phyloP scores from a whole-genome alignment of 1,140 invertebrate genomes.

The Nomia melanderi region DNA sequence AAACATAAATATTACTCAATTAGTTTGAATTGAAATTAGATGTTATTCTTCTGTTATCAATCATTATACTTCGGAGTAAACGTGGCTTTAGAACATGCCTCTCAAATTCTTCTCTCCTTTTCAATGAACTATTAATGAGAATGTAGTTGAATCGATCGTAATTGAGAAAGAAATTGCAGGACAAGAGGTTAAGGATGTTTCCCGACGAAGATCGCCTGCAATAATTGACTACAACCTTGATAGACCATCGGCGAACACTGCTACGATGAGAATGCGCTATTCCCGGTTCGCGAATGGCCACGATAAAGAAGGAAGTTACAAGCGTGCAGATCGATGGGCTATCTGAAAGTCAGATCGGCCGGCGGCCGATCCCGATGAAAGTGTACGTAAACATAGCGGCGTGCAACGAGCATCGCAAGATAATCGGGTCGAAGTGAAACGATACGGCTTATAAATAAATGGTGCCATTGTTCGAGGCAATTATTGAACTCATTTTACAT shows the following conservation, averaged over 20 bases:
- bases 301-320: constrained; percentile 23
- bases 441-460: constrained; percentile 33
- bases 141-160: no score
- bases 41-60: no score
- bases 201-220: background rate
- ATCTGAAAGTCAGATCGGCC: constrained; percentile 28
- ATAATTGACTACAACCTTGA: constrained; percentile 8
- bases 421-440: constrained; percentile 22
- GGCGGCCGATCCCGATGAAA: constrained; percentile 22
- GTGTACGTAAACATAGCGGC: constrained; percentile 38
- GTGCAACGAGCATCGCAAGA: constrained; percentile 3
- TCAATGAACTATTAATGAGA: no score
- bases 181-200: no score
- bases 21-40: no score
- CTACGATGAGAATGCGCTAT: constrained; percentile 37
- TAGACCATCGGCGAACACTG: background rate
- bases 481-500: constrained; percentile 24
- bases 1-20: no score
- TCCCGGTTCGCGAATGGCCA: background rate
- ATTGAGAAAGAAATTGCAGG: no score
- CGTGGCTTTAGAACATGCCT: no score
- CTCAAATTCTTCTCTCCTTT: no score
- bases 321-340: constrained; percentile 35
- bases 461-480: constrained; percentile 43
- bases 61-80: no score